Evolutionary conservation across 30 jellyfish, hydroid and myxozoan species (phyloP).

Genomic region (Rhopilema esculentum): DNA sequence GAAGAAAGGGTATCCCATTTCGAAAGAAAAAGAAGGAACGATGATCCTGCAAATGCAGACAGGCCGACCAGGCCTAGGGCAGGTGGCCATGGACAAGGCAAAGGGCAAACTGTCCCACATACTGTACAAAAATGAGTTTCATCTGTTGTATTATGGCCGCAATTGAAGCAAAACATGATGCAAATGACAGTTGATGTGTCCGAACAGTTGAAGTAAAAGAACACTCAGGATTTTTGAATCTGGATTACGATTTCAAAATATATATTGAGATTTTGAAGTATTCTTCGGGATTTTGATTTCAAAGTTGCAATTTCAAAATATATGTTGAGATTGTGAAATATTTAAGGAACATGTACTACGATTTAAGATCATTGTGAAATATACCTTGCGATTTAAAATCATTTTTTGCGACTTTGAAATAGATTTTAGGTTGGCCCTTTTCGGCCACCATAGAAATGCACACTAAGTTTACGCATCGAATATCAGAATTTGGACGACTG

Average conservation of each 20-base stretch:
- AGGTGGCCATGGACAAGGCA: slow-evolving; percentile 1
- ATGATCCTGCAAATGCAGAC: slow-evolving; percentile 3
- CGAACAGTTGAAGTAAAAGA: slow-evolving; percentile 4
- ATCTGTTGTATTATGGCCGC: slow-evolving; percentile 18
- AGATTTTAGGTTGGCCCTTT: slow-evolving; percentile 8
- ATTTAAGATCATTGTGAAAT: background rate
- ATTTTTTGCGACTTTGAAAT: slow-evolving; percentile 2
- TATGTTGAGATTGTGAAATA: background rate
- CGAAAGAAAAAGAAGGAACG: slow-evolving; percentile 4
- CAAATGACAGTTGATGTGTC: slow-evolving; percentile 17
- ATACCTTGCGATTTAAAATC: background rate
- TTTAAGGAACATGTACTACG: background rate
- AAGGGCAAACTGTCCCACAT: slow-evolving; percentile 35
- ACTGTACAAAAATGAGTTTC: slow-evolving; percentile 12
- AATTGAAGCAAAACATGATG: slow-evolving; percentile 33
- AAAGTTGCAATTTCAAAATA: background rate
- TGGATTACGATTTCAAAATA: slow-evolving; percentile 21
- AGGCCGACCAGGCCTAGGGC: slow-evolving; percentile 2
- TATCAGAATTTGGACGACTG: background rate
- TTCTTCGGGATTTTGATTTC: background rate
- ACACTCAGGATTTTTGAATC: background rate
- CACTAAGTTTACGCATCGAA: too few relatives aligned
- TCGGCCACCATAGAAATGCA: background rate
- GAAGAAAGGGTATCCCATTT: slow-evolving; percentile 5
- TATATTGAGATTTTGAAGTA: background rate